Evolutionary conservation across 2,797 vertebrate genomes (phyloP), one percentile per base, ranked within the genome.

Genomic region (Oophaga sylvatica): DNA sequence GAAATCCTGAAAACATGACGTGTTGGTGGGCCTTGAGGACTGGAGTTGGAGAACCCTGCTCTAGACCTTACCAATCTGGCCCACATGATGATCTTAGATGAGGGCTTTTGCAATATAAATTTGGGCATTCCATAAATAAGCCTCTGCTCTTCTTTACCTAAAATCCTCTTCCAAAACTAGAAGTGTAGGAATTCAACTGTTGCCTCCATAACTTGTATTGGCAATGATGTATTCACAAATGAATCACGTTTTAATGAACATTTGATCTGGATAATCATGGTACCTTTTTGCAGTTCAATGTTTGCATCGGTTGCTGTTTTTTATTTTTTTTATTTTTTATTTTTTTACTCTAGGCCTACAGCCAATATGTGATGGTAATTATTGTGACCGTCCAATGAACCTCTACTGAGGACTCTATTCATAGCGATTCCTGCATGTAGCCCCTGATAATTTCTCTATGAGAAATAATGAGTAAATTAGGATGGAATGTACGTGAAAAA

Each of bases 391-490:
- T 87, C 82, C 84, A 89, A 89, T 89, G 80, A 89, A 89, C 88
- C 88, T 87, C 80, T 83, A 83, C 83, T 86, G 84, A 89, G 84
- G 45, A 15, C 84, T 89, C 75, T 86, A 86, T 89, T 89, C 88
- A 87, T 83, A 86, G 84, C 65, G 71, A 86, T 80, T 83, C 88
- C 80, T 83, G 80, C 88, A 86, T 86, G 88, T 89, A 89, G 88
- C 84, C 84, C 88, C 84, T 89, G 84, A 89, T 83, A 71, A 86
- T 89, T 89, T 80, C 84, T 89, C 73, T 60, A 80, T 86, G 85
- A 83, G 75, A 86, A 86, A 89, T 86, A 86, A 89, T 89, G 88
- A 89, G 88, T 86, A 89, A 86, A 87, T 89, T 87, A 87, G 83
- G 75, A 87, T 83, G 88, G 88, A 89, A 89, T 83, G 88, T 89